A percentile compares a stretch with the other conserved stretches of the same genome.
These are phyloP conservation scores for Platysteira castanea DNA, from an alignment of 2,113 vertebrate species.

Conservation along the genomic window DNA sequence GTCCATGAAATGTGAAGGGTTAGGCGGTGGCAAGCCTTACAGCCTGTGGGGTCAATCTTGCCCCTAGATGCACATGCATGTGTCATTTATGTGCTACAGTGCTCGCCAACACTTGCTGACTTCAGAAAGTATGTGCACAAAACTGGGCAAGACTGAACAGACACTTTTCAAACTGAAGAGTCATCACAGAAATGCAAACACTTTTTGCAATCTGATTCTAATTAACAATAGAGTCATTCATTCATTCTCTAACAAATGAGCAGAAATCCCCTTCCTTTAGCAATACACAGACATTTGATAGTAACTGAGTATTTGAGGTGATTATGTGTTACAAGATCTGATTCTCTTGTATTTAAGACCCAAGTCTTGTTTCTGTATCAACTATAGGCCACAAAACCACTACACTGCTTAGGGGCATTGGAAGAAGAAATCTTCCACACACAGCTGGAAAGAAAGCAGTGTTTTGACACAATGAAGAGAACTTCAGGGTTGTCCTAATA, in stretches of 20 bases:
- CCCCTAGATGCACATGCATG: not conserved
- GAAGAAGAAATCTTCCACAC: not conserved
- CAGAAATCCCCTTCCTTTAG: slow-evolving; percentile 60
- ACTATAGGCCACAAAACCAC: not conserved
- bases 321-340: slow-evolving; percentile 26
- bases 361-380: not conserved
- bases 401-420: not conserved
- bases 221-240: slow-evolving; percentile 45
- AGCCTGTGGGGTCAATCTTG: slow-evolving; percentile 15
- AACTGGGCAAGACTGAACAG: slow-evolving; percentile 53
- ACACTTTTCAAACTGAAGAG: slow-evolving; percentile 22
- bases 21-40: not conserved
- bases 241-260: slow-evolving; percentile 32
- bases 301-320: not conserved
- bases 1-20: not conserved
- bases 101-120: slow-evolving; percentile 33
- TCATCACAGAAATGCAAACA: slow-evolving; percentile 54
- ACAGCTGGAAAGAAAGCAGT: not conserved
- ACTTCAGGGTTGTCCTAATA: not conserved
- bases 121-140: slow-evolving; percentile 30
- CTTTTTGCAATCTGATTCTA: slow-evolving; percentile 58
- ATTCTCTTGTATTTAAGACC: not conserved
- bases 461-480: not conserved
- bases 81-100: not conserved
- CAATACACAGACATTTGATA: slow-evolving; percentile 25